These are phyloP conservation scores for Hymenochirus boettgeri DNA, from an alignment of 2,113 vertebrate genomes.

Conservation along the genomic window DNA sequence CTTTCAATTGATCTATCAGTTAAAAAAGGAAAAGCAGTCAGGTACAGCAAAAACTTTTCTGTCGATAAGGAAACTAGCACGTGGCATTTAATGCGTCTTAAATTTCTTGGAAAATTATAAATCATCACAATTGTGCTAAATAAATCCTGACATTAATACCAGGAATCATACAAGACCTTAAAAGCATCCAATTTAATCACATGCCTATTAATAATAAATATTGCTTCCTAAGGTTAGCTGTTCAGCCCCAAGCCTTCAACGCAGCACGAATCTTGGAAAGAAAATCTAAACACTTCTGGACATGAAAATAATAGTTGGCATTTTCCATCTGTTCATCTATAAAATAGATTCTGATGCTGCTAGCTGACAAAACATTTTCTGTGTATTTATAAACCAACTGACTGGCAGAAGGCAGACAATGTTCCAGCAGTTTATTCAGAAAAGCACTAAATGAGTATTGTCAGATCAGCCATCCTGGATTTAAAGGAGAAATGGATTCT, in stretches of 20 bases:
- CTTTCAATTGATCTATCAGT: no score
- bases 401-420: not conserved
- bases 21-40: no score
- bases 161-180: not conserved
- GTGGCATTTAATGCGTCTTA: no score
- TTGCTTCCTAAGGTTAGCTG: constrained; percentile 11
- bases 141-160: not conserved
- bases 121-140: not conserved
- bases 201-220: constrained; percentile 34
- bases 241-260: constrained; percentile 5
- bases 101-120: no score
- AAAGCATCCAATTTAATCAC: constrained; percentile 15
- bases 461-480: no score
- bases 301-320: constrained; percentile 17
- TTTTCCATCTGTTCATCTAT: constrained; percentile 15
- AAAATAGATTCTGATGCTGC: not conserved
- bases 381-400: not conserved
- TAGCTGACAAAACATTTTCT: not conserved
- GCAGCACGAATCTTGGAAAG: constrained; percentile 26
- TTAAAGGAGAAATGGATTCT: no score
- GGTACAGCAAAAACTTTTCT: no score
- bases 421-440: not conserved
- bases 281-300: constrained; percentile 8
- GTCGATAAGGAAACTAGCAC: no score
- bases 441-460: no score